These are phyloP conservation scores for Ophion slaviceki DNA, from an alignment of 2,888 invertebrate species.

Conservation along the genomic window DNA sequence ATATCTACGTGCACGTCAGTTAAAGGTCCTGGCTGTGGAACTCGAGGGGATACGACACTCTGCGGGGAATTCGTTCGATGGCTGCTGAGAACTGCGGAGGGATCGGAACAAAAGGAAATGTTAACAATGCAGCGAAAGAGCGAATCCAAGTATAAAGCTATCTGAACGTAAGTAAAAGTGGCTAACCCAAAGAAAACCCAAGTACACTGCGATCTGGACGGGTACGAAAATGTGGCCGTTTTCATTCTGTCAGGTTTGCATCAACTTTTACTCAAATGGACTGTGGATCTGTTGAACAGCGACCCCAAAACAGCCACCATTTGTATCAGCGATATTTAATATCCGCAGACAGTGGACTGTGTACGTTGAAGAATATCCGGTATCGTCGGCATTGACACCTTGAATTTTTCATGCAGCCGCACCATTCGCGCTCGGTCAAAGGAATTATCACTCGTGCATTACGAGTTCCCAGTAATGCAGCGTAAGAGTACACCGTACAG, in stretches of 20 bases:
- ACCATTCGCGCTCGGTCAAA: conserved; percentile 19
- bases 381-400: conserved; percentile 28
- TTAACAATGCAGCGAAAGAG: background rate
- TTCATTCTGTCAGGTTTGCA: too few species aligned
- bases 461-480: conserved; percentile 67
- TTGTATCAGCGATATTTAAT: background rate
- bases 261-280: background rate
- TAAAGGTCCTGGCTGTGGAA: conserved; percentile 46
- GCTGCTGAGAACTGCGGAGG: conserved; percentile 70
- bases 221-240: too few species aligned
- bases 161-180: background rate
- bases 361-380: conserved; percentile 21
- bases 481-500: conserved; percentile 58
- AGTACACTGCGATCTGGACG: too few species aligned
- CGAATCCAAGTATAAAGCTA: background rate
- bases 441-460: conserved; percentile 37
- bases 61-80: conserved; percentile 79
- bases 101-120: conserved; percentile 3
- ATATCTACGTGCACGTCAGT: background rate
- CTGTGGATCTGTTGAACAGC: background rate
- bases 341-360: background rate
- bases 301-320: too few species aligned
- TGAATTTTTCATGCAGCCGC: conserved; percentile 62
- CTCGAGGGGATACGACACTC: conserved; percentile 72
- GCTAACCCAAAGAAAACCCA: too few species aligned